Conservation (phyloP, 2,888 invertebrate genomes). For the Catotricha subobsoleta region DNA sequence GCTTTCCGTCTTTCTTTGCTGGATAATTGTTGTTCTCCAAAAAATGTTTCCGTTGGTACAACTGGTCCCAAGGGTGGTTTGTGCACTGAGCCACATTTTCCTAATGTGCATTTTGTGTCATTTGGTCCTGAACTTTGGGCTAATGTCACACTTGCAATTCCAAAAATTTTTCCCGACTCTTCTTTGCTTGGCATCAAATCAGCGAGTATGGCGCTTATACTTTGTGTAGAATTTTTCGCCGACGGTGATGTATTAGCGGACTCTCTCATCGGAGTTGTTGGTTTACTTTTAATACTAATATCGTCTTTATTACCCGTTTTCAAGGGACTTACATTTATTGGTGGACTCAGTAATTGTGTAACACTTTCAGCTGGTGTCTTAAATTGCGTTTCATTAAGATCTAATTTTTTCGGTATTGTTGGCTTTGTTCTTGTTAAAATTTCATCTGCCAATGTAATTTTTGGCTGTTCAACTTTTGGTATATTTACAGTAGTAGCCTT, state of each 20-base stretch:
- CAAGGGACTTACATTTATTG: neutral
- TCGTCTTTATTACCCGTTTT: neutral
- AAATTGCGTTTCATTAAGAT: conserved; percentile 7
- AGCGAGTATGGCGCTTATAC: conserved; percentile 4
- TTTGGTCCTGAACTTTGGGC: conserved; percentile 30
- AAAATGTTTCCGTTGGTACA: conserved; percentile 26
- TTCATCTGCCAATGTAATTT: conserved; percentile 4
- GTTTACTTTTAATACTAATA: neutral
- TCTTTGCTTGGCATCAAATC: conserved; percentile 31
- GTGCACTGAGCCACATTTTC: conserved; percentile 30
- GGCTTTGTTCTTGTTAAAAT: conserved; percentile 3
- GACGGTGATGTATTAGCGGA: neutral
- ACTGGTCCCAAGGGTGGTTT: conserved; percentile 29
- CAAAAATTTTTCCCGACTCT: conserved; percentile 31
- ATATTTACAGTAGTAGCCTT: no score
- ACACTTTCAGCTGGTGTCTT: conserved; percentile 7
- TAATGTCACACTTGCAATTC: conserved; percentile 29
- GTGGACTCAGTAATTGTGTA: conserved; percentile 5
- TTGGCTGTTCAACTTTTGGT: no score
- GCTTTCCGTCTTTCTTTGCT: conserved; percentile 33
- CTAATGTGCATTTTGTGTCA: conserved; percentile 30
- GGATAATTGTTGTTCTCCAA: conserved; percentile 26
- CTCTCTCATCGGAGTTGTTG: neutral
- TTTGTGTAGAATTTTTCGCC: neutral
- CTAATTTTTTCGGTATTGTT: conserved; percentile 4